A percentile compares a stretch with the other conserved stretches of the same genome.
Conservation (phyloP, 2,797 vertebrate genomes). For the Gadopsis bispinosus region DNA sequence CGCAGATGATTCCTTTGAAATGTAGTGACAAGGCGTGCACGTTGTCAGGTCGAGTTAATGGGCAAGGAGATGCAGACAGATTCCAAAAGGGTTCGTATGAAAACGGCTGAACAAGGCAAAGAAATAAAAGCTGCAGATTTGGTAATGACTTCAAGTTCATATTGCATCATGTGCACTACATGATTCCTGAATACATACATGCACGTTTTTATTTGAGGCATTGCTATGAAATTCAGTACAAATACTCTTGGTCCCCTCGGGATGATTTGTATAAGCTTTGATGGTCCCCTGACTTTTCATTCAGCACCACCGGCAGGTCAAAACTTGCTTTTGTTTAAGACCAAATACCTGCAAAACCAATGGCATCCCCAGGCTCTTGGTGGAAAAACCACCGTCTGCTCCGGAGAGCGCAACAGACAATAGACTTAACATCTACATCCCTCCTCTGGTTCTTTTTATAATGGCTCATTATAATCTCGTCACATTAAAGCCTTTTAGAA, state of each 20-base stretch:
- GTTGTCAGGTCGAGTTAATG: neutral
- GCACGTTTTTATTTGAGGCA: neutral
- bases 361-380: neutral
- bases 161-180: neutral
- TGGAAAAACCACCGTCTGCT: too few relatives aligned
- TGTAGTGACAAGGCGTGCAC: neutral
- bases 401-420: too few relatives aligned
- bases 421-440: too few relatives aligned
- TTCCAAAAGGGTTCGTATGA: neutral
- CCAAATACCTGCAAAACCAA: neutral
- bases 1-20: neutral
- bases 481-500: conserved; percentile 1
- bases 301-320: neutral
- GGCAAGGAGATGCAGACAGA: neutral
- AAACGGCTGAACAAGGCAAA: neutral
- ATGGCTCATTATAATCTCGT: neutral
- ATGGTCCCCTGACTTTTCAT: neutral
- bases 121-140: neutral
- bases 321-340: neutral
- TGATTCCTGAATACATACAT: neutral
- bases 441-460: too few relatives aligned
- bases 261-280: neutral
- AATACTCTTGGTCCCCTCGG: neutral
- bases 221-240: neutral
- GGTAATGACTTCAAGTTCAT: neutral